Conservation (phyloP, 2,797 vertebrate species). For the Triplophysa yarkandensis region DNA sequence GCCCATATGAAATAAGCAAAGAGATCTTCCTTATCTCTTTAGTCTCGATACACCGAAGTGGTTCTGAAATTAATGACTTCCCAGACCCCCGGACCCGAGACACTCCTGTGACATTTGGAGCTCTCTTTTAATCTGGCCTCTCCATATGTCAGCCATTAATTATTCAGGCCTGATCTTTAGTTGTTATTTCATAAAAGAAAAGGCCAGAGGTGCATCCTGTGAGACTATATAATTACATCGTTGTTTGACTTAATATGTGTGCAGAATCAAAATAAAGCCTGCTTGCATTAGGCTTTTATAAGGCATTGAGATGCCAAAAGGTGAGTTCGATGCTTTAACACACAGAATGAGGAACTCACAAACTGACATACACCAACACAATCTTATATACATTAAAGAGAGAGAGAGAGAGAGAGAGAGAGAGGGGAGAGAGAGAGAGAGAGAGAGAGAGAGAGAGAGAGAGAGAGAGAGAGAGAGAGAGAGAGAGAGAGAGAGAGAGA, state of each 20-base stretch:
- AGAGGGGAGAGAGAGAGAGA: neutral
- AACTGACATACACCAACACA: conserved; percentile 7
- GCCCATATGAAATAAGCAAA: too few species aligned
- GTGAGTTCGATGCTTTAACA: conserved; percentile 23
- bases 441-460: conserved; percentile 1
- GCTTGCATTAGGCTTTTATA: neutral
- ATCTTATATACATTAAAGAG: conserved; percentile 1
- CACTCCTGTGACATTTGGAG: conserved; percentile 33
- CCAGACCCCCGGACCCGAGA: conserved; percentile 17
- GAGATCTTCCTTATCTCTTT: neutral
- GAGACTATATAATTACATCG: conserved; percentile 43
- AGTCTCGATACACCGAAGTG: neutral
- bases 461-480: conserved; percentile 13
- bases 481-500: conserved; percentile 32
- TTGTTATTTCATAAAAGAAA: conserved; percentile 57
- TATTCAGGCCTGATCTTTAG: conserved; percentile 79
- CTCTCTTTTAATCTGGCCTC: conserved; percentile 54
- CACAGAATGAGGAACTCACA: conserved; percentile 15
- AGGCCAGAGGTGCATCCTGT: conserved; percentile 41
- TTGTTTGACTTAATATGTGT: conserved; percentile 29
- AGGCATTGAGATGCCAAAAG: conserved; percentile 7
- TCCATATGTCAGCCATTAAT: conserved; percentile 71
- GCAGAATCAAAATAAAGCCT: neutral
- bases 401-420: conserved; percentile 33
- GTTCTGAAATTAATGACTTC: conserved; percentile 7